Base-by-base conservation (phyloP, 2,113 vertebrate genomes). In the Rhabdornis inornatus region DNA sequence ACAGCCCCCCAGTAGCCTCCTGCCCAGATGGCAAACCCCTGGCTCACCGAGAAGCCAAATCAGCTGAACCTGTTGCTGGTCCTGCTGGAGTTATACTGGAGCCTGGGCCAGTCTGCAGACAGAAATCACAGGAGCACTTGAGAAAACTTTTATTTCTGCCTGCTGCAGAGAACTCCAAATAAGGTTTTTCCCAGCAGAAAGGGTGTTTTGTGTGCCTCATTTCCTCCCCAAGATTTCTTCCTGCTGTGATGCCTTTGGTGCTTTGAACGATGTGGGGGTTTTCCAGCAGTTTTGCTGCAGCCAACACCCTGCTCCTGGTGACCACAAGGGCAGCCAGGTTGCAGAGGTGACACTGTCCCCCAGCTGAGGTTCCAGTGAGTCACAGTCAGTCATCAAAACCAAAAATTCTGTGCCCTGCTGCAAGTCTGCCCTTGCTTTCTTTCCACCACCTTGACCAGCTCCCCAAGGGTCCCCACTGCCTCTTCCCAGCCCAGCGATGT, bases 221-320 rank as follows among this genome's bases (percentile, higher is more conserved):
- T 92, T 64, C 59, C 55, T 56, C 11, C 52, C 11, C 0, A 0
- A 74, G 45, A 23, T n/a, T 53, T 65, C 61, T 65, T 21, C 1
- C 5, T 45, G 63, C 55, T 3, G 2, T 10, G 35, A 16, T n/a
- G 60, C 35, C 44, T 68, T 47, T 5, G 13, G 31, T 37, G 39
- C 77, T 68, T 44, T 1, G 18, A 66, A 57, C 56, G 3, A 0
- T 1, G 0, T 4, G 2, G 61, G 45, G 7, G 63, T 83, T 78
- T 49, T 42, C 88, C 39, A 40, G 35, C 53, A 25, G 53, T 60
- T 83, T 80, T 52, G n/a, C 18, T 3, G 6, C 55, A 87, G 74
- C 47, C 31, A 70, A 18, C n/a, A 44, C 25, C 50, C 33, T 2
- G 30, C 39, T 76, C 61, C 47, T 0, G 0, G 60, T 21, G 45